These are phyloP conservation scores for Scaptomyza hsui DNA, from an alignment of 1,140 invertebrate species.

Conservation along the genomic window DNA sequence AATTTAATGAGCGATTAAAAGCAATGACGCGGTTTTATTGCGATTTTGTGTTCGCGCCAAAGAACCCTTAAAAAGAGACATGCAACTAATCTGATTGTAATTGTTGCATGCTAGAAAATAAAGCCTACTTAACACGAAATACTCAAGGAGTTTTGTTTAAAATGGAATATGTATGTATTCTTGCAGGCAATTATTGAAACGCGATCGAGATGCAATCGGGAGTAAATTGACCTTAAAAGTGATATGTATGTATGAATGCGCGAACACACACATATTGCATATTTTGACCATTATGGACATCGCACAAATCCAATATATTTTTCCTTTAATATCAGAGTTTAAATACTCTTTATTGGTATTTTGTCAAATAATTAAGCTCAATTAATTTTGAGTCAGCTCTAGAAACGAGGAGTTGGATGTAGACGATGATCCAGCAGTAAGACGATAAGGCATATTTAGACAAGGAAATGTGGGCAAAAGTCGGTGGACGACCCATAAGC, in stretches of 20 bases:
- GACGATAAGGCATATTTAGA: no score
- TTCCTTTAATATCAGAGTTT: no score
- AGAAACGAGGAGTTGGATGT: no score
- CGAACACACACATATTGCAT: background rate
- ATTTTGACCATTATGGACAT: no score
- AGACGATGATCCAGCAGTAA: no score
- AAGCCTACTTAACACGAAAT: constrained; percentile 59
- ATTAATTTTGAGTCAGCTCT: no score
- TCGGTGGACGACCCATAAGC: no score
- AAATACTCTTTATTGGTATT: no score
- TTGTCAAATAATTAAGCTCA: no score
- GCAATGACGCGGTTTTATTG: constrained; percentile 12
- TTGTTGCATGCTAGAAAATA: constrained; percentile 68
- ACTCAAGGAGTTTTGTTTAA: constrained; percentile 33
- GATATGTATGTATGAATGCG: constrained; percentile 15
- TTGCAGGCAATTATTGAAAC: constrained; percentile 70
- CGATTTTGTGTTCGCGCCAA: constrained; percentile 30
- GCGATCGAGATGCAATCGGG: constrained; percentile 61
- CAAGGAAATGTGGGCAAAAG: no score
- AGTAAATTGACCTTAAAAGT: constrained; percentile 60
- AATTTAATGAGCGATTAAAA: constrained; percentile 28
- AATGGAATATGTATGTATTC: constrained; percentile 49
- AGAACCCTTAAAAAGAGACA: constrained; percentile 37
- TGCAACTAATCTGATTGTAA: constrained; percentile 80
- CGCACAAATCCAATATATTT: no score